A percentile compares a stretch with the other conserved stretches of the same genome.
phyloP scores from a whole-genome alignment of 2,797 vertebrate genomes.

The Pterois miles region DNA sequence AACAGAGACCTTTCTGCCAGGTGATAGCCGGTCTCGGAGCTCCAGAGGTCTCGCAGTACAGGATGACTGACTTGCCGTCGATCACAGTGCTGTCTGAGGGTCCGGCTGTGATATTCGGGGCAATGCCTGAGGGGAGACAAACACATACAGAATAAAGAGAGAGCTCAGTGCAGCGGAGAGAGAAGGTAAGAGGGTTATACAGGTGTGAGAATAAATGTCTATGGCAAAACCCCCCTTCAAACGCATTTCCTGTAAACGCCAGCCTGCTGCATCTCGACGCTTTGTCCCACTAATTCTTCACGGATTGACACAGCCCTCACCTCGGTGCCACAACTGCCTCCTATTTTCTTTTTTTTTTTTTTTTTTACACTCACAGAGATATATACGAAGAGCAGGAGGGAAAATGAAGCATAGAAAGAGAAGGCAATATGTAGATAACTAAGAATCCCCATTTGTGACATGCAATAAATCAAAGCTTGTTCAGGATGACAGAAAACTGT shows the following conservation, averaged over 20 bases:
- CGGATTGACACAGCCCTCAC: constrained; percentile 58
- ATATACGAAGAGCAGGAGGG: constrained; percentile 21
- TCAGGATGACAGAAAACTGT: constrained; percentile 58
- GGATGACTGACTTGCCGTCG: constrained; percentile 93
- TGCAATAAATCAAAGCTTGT: constrained; percentile 72
- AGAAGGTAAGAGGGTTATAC: constrained; percentile 53
- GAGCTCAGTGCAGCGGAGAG: constrained; percentile 42
- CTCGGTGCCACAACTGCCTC: constrained; percentile 28
- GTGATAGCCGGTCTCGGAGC: constrained; percentile 95
- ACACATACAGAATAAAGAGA: constrained; percentile 34
- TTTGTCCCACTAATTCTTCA: constrained; percentile 64
- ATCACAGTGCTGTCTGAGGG: constrained; percentile 97
- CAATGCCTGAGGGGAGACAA: constrained; percentile 86
- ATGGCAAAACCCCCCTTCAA: constrained; percentile 50
- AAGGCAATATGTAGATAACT: constrained; percentile 54
- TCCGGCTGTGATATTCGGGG: constrained; percentile 96
- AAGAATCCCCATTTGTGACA: constrained; percentile 58
- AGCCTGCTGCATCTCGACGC: constrained; percentile 38
- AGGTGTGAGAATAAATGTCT: constrained; percentile 48
- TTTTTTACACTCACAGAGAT: constrained; percentile 26
- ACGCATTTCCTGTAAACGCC: constrained; percentile 25
- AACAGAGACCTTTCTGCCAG: constrained; percentile 93
- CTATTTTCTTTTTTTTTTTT: constrained; percentile 35
- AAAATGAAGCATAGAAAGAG: constrained; percentile 20
- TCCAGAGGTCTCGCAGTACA: constrained; percentile 95